Evolutionary conservation across 2,113 vertebrate species (phyloP), one percentile per base, ranked within the genome.

Genomic region (Copsychus sechellarum): DNA sequence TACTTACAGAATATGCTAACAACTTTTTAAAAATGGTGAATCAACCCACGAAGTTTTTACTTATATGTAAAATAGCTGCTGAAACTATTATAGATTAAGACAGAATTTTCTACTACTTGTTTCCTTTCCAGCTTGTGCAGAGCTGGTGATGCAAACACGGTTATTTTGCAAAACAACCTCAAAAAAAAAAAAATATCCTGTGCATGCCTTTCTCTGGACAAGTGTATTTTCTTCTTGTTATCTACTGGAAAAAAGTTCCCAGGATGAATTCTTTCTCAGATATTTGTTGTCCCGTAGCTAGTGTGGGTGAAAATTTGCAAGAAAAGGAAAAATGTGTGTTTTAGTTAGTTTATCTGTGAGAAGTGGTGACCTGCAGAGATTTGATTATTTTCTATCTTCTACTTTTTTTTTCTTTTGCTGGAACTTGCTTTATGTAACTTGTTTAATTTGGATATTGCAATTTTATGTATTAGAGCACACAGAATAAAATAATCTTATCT

Each of bases 1-100:
- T 81, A 13, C 25, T 65, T 66, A 53, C 0, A 53, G 47, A n/a
- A 40, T 45, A 28, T 42, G 57, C 43, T 62, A 47, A 62, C 64
- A 61, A 6, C 5, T 38, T 31, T 6, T 22, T 4, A 6, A 53
- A 83, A 69, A 26, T 34, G 0, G 7, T 22, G 5, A 78, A 15
- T 60, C 26, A 56, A 10, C 18, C 6, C 2, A 33, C 0, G 0
- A 28, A 20, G 12, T 38, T 88, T 81, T 67, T 58, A 36, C 10
- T 66, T 79, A 11, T 5, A 77, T 76, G n/a, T 84, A 31, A 48
- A 61, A 40, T 38, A 71, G 4, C 31, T 79, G 11, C 12, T 66
- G 36, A n/a, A 11, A 36, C 6, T 48, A 4, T 71, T 48, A 11
- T 2, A 71, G 31, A n/a, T 73, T 22, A 28, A 70, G 16, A 18